Base-by-base conservation (phyloP, 2,797 vertebrate species). In the Phataginus tricuspis region DNA sequence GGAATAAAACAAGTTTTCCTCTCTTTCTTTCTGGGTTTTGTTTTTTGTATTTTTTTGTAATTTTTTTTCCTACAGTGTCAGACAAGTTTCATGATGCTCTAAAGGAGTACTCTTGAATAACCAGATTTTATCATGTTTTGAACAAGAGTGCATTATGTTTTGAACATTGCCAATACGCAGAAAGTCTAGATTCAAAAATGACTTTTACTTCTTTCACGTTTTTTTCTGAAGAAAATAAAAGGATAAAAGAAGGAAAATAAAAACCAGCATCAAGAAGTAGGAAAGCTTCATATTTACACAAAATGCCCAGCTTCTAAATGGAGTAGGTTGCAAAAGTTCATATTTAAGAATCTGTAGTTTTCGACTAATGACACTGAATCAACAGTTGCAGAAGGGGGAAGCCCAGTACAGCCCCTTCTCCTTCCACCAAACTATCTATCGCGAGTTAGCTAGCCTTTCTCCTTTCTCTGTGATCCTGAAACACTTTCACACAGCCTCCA, bases 1-100 rank as follows among this genome's bases (percentile, higher is more conserved):
- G 97, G 97, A 97, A 93, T 87, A 75, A 74, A 88, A 94, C 85
- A 97, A 97, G 66, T 90, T 96, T 97, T 93, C 59, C 74, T 91
- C 94, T 96, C 57, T 19, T 74, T 45, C 34, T 87, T 72, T 31
- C 25, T 83, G 45, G 10, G 68, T 66, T 34, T 63, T 19, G 72
- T 23, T 71, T 49, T 93, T 68, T 71, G 51, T 79, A 83, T 55
- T 59, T 53, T 31, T 45, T 34, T 7, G 37, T 75, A 68, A 86
- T 49, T 49, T 55, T 51, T 72, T 72, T 75, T 13, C 25, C 63
- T 86, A 42, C 11, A 92, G 68, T 80, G 72, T 89, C 79, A 96
- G 42, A 29, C 49, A 96, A 86, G n/a, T 85, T 96, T 69, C 39
- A 69, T 55, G 29, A 64, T 77, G 34, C 34, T 89, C 37, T 77